phyloP scores from a whole-genome alignment of 2,113 vertebrate genomes.

The Potamarius usumacintae region DNA sequence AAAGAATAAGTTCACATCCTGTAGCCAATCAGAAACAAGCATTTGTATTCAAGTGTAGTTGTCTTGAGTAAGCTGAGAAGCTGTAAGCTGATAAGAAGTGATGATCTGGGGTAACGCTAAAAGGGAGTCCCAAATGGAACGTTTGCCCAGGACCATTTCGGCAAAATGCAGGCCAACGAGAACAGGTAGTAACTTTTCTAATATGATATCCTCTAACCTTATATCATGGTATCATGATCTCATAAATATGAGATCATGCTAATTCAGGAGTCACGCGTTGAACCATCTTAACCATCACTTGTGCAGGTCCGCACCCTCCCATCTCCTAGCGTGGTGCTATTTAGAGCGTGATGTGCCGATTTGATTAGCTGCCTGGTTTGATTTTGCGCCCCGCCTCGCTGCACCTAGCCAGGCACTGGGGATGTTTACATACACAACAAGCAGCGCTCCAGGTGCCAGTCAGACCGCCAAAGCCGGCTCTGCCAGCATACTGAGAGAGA shows the following conservation, averaged over 20 bases:
- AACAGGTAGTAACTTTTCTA: background rate
- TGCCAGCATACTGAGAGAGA: constrained; percentile 24
- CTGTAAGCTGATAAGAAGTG: background rate
- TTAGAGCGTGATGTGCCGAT: constrained; percentile 66
- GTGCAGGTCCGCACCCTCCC: background rate
- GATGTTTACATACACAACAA: constrained; percentile 60
- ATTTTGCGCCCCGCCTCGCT: constrained; percentile 46
- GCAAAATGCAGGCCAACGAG: background rate
- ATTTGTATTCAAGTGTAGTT: background rate
- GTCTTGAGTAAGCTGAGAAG: background rate
- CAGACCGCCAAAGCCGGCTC: constrained; percentile 21
- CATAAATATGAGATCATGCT: background rate
- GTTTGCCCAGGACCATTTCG: background rate
- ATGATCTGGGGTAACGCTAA: background rate
- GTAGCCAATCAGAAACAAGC: background rate
- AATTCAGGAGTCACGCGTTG: background rate
- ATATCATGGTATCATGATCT: background rate
- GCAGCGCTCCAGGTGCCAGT: constrained; percentile 66
- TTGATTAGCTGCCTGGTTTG: constrained; percentile 60
- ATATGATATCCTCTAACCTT: background rate
- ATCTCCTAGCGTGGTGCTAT: constrained; percentile 44
- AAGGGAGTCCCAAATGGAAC: background rate
- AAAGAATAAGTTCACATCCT: background rate
- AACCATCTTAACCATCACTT: background rate
- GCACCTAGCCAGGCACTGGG: constrained; percentile 60